Conservation (phyloP, 2,797 vertebrate genomes). For the Scolopax rusticola region DNA sequence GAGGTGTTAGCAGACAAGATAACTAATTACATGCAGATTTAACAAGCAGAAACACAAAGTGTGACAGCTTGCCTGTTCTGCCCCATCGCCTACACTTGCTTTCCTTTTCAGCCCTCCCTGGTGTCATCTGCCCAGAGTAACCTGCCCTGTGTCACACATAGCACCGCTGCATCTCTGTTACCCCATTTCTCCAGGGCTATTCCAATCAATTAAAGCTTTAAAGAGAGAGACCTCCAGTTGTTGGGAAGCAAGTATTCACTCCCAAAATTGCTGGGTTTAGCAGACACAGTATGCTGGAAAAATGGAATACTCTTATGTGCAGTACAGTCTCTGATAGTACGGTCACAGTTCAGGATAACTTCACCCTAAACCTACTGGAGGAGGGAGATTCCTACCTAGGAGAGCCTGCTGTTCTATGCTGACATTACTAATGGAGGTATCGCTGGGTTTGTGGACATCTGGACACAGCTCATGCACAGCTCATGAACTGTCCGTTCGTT, state of each 20-base stretch:
- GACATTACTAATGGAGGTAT: not conserved
- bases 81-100: slow-evolving; percentile 54
- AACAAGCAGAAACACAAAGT: slow-evolving; percentile 87
- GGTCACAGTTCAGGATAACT: not conserved
- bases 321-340: not conserved
- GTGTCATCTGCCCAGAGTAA: slow-evolving; percentile 32
- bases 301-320: not conserved
- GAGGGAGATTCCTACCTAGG: too few species aligned
- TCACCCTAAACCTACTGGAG: not conserved
- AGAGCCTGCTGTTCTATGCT: not conserved
- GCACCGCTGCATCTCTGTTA: slow-evolving; percentile 73
- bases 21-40: slow-evolving; percentile 89
- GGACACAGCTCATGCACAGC: not conserved
- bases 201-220: slow-evolving; percentile 72
- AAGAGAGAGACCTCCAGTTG: slow-evolving; percentile 36
- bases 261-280: not conserved
- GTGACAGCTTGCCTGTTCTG: slow-evolving; percentile 84
- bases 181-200: slow-evolving; percentile 75
- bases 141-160: slow-evolving; percentile 58
- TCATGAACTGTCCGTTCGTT: not conserved
- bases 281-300: not conserved
- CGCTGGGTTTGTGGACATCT: not conserved
- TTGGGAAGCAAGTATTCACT: slow-evolving; percentile 10
- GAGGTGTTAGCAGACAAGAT: slow-evolving; percentile 34
- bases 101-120: not conserved